Evolutionary conservation across 2,113 vertebrate genomes (phyloP), one percentile per base, ranked within the genome.

Genomic region (Heterochromis multidens): DNA sequence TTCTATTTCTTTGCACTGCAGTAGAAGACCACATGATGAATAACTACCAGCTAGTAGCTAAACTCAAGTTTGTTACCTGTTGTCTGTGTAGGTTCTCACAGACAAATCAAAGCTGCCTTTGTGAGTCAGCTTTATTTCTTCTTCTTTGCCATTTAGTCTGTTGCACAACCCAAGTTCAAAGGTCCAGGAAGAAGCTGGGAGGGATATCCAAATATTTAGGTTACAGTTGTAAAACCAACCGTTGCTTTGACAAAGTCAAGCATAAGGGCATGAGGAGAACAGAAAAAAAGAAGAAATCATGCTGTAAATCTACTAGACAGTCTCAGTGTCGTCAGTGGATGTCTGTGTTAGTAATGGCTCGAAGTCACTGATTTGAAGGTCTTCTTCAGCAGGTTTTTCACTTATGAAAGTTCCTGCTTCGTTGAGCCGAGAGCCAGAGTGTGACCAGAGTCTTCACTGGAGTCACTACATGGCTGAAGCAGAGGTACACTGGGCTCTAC

Each of bases 361-460:
- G n/a, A 25, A 67, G 31, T 25, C 40, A 67, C n/a, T 67, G 4
- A 67, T 43, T 6, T 27, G 37, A 1, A 25, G 63, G 35, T 40
- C 0, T 0, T 67, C n/a, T 43, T 67, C 37, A 17, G 37, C 0
- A 0, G 37, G 10, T 40, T 40, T 37, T 5, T 37, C 2, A 40
- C 11, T 11, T 40, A 40, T 40, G 37, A 9, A 40, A 40, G 37
- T 10, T 40, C 10, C 5, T 40, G 7, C 8, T 40, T 11, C 3
- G 37, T 40, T 10, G 2, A 40, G 37, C 37, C 3, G 37, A 40
- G 37, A 40, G 37, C 9, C 37, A 40, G 11, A 10, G 37, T 40
- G 9, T 40, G 37, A 40, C 2, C 10, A 40, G 37, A 40, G 8
- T 40, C 9, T 10, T n/a, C n/a, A n/a, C n/a, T n/a, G n/a, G n/a